Conservation (phyloP, 1,140 invertebrate genomes). For the Carposina sasakii region DNA sequence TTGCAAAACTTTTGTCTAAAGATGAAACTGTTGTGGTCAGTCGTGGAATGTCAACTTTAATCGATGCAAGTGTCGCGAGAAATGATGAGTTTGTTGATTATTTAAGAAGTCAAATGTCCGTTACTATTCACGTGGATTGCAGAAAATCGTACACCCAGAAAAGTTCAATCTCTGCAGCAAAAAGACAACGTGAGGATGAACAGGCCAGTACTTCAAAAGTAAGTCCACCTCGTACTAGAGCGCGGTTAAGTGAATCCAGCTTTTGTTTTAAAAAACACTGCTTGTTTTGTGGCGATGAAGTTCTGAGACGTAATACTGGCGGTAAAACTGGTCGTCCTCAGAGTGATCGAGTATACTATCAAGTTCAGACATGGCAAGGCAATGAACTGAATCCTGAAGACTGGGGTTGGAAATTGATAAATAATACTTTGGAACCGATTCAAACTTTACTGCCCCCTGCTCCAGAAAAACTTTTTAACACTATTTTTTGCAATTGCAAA, state of each 20-base stretch:
- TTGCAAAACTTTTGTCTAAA: constrained; percentile 23
- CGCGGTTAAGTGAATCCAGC: constrained; percentile 28
- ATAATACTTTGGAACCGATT: constrained; percentile 30
- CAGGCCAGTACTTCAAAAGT: constrained; percentile 28
- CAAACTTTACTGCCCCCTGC: constrained; percentile 31
- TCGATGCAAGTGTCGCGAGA: constrained; percentile 25
- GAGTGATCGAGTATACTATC: constrained; percentile 43
- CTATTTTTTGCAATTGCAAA: constrained; percentile 35
- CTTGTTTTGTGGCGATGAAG: constrained; percentile 40
- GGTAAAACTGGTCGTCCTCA: too few relatives aligned
- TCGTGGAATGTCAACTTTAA: constrained; percentile 25
- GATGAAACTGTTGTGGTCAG: constrained; percentile 18
- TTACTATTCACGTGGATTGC: constrained; percentile 23
- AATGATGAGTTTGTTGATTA: constrained; percentile 22
- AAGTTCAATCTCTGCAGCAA: constrained; percentile 24
- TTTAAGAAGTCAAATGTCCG: constrained; percentile 21
- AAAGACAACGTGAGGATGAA: constrained; percentile 31
- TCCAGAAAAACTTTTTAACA: constrained; percentile 34
- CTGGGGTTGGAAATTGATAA: constrained; percentile 37
- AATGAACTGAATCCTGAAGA: constrained; percentile 34
- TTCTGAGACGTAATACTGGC: too few relatives aligned
- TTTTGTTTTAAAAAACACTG: constrained; percentile 38
- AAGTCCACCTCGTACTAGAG: constrained; percentile 32
- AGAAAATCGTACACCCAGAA: constrained; percentile 19
- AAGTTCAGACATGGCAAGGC: constrained; percentile 43